Conservation (phyloP, 2,888 invertebrate genomes). For the Phortica okadai region DNA sequence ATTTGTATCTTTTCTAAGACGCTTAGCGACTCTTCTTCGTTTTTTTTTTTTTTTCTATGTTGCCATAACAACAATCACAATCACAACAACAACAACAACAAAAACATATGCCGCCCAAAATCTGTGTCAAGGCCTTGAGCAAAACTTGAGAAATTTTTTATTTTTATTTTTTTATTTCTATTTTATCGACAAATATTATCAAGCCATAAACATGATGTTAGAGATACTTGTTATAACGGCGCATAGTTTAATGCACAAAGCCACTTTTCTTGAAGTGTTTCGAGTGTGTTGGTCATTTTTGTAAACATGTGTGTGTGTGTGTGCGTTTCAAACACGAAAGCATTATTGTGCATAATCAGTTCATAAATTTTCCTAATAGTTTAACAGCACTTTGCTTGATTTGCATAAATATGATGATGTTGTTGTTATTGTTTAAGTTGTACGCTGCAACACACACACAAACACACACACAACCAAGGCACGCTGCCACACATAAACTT, state of each 20-base stretch:
- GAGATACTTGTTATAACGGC: constrained; percentile 16
- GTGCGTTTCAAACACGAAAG: background rate
- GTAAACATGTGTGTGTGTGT: background rate
- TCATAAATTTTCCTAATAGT: constrained; percentile 28
- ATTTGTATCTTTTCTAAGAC: no score
- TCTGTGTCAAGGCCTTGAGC: constrained; percentile 22
- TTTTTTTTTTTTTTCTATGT: background rate
- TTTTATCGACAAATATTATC: background rate
- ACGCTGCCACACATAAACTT: background rate
- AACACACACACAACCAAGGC: background rate
- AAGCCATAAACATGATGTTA: background rate
- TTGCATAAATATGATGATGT: constrained; percentile 20
- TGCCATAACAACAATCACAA: background rate
- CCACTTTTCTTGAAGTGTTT: background rate
- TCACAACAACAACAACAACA: background rate
- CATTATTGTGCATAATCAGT: constrained; percentile 22
- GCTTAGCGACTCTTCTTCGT: background rate
- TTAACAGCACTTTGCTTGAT: constrained; percentile 13
- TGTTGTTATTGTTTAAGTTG: background rate
- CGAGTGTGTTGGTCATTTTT: background rate
- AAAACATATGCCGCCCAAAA: background rate
- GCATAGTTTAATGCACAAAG: constrained; percentile 7
- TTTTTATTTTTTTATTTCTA: constrained; percentile 7
- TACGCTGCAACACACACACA: constrained; percentile 4
- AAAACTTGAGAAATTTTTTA: constrained; percentile 16